Evolutionary conservation across 2,888 invertebrate species (phyloP), one percentile per base, ranked within the genome.

Genomic region (Isoperla grammatica): DNA sequence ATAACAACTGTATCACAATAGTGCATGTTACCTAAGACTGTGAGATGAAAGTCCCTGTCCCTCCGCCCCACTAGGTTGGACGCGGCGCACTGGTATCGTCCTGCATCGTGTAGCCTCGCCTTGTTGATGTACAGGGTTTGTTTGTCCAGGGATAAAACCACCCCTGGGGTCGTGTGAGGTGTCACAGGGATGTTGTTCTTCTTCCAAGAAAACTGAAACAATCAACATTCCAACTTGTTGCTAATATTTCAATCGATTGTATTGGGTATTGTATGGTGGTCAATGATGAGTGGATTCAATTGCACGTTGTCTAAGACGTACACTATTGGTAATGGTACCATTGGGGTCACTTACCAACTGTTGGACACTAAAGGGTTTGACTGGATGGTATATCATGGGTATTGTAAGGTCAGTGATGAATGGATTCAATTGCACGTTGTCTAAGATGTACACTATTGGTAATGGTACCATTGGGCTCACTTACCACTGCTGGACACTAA

Each of bases 41-140:
- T 65, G 46, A 70, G 48, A 12, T 60, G 54, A 61, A 69, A 70
- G 9, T 63, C 62, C 13, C 67, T 62, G 22, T 64, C 64, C n/a
- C 62, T 60, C 37, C 61, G 63, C 12, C 78, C 78, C 3, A 72
- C 69, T 56, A 71, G 70, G 67, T 76, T 78, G 56, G 69, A 70
- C 2, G 76, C 77, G 43, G 70, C 69, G 63, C 77, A 78, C 20
- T 69, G 70, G 67, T 78, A 78, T 35, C 70, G 70, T 1, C 76
- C 77, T 29, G 73, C 71, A 65, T 78, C 76, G 37, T 72, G 71
- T 1, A 71, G 69, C 59, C 72, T 71, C 4, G 71, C 74, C 61
- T 73, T 66, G 39, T 69, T 68, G 39, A 73, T 69, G 40, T 64
- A 63, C n/a, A 72, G 63, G 12, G 49, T 60, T 29, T 65, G 65